Conservation (phyloP, 2,888 invertebrate species). For the Hemithea aestivaria region DNA sequence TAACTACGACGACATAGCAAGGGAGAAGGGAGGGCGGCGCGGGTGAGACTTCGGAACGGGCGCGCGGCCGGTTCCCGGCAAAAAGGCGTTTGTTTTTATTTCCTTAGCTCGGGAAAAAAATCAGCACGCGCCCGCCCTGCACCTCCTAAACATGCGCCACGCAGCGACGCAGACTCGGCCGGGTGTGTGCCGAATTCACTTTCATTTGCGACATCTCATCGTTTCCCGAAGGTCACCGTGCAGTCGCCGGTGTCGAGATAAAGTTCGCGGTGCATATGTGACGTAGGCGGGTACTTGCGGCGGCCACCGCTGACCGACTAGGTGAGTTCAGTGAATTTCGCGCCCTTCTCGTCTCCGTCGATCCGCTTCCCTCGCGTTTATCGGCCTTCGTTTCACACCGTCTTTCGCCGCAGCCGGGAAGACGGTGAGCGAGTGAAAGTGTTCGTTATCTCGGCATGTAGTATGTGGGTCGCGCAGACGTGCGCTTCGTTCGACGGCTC, state of each 20-base stretch:
- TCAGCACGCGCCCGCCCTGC: conserved; percentile 76
- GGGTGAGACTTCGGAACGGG: conserved; percentile 30
- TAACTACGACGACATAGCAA: too few species aligned
- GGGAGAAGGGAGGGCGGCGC: conserved; percentile 11
- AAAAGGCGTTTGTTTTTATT: conserved; percentile 78
- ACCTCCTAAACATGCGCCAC: conserved; percentile 80
- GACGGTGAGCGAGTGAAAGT: conserved; percentile 54
- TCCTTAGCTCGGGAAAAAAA: conserved; percentile 74
- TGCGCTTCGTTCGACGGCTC: conserved; percentile 37
- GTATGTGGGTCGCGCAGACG: conserved; percentile 45
- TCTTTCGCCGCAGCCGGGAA: conserved; percentile 56
- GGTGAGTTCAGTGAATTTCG: conserved; percentile 66
- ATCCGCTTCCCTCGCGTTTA: conserved; percentile 63
- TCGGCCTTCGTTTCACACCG: conserved; percentile 62
- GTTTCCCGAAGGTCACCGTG: conserved; percentile 76
- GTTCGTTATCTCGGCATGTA: conserved; percentile 43
- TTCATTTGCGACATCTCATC: conserved; percentile 78
- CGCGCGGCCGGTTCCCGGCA: conserved; percentile 61
- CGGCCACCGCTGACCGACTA: conserved; percentile 71
- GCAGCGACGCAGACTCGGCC: conserved; percentile 76
- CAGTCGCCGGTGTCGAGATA: conserved; percentile 44
- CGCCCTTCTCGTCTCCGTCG: conserved; percentile 55
- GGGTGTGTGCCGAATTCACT: conserved; percentile 77
- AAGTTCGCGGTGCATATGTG: conserved; percentile 47
- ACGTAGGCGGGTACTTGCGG: conserved; percentile 58